Evolutionary conservation across 2,113 vertebrate species (phyloP).

Genomic region (Nyctibius bracteatus): DNA sequence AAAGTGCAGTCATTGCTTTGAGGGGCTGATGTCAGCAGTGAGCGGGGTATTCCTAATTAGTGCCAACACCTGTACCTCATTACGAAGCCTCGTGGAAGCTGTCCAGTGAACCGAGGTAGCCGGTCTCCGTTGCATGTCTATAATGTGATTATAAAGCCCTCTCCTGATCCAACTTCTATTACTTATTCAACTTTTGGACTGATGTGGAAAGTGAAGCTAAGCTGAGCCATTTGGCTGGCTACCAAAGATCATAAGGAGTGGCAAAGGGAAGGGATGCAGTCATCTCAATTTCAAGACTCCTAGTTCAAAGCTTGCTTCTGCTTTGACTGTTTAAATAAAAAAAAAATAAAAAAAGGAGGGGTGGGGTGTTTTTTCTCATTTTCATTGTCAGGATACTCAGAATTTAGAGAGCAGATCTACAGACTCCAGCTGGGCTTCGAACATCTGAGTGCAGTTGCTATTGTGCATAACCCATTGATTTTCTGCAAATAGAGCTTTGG

Average conservation of each 20-base stretch:
- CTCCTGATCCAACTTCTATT: background rate
- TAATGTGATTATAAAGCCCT: constrained; percentile 32
- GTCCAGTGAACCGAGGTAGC: constrained; percentile 34
- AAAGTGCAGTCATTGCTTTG: constrained; percentile 62
- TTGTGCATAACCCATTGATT: constrained; percentile 12
- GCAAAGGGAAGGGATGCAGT: background rate
- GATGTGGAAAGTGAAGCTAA: constrained; percentile 20
- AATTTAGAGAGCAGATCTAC: background rate
- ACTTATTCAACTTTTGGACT: constrained; percentile 12
- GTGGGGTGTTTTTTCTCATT: background rate
- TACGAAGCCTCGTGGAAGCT: constrained; percentile 31
- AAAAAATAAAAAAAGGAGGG: rapidly evolving
- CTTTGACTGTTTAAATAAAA: background rate
- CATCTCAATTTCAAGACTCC: background rate
- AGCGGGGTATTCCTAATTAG: constrained; percentile 61
- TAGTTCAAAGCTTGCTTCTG: background rate
- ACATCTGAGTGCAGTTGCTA: background rate
- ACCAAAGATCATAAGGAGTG: background rate
- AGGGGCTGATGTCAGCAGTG: constrained; percentile 30
- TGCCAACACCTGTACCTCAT: constrained; percentile 67
- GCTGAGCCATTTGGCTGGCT: constrained; percentile 27
- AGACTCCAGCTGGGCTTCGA: background rate
- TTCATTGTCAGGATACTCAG: background rate
- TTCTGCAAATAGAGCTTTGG: constrained; percentile 6
- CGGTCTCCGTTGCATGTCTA: background rate